Evolutionary conservation across 2,113 vertebrate species (phyloP), one percentile per base, ranked within the genome.

Genomic region (Lophochroa leadbeateri): DNA sequence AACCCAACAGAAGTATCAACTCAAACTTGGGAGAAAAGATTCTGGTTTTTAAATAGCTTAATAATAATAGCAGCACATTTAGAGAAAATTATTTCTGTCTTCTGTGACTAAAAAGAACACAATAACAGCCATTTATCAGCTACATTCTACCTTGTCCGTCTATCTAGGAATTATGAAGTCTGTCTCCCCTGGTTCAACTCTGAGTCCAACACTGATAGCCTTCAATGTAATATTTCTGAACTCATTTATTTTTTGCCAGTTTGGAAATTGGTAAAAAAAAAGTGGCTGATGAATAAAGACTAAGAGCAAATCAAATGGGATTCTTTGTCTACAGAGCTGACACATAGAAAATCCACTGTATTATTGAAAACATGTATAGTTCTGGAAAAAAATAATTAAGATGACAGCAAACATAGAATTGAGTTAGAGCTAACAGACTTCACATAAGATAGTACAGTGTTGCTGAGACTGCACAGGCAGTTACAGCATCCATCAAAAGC

Each of bases 331-430:
- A 67, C 91, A 93, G 61, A 94, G 90, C 80, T 96, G 82, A 95
- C 88, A 95, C 57, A 78, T 60, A 60, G 95, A 94, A 97, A 97
- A 97, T 90, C 39, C 68, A 95, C 93, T 94, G 53, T 57, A 83
- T 94, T 96, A 93, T 28, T 96, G 92, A 96, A 96, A 97, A 97
- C 46, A 85, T 23, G 60, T 84, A 92, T 89, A 74, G 35, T 89
- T 95, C 87, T 96, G 90, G 2, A 88, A 92, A 96, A 96, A 97
- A 97, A 92, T 97, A 97, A 94, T 91, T 95, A 97, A 82, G 77
- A 90, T n/a, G 35, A 95, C 78, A 95, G 71, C 95, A 90, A 97
- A 87, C 29, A 95, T 33, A 91, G 86, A 89, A 97, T 53, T 93
- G 87, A 94, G 97, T 95, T 77, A 61, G 60, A 86, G 64, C 87